Evolutionary conservation across 2,888 invertebrate species (phyloP).

Genomic region (Vanessa cardui): DNA sequence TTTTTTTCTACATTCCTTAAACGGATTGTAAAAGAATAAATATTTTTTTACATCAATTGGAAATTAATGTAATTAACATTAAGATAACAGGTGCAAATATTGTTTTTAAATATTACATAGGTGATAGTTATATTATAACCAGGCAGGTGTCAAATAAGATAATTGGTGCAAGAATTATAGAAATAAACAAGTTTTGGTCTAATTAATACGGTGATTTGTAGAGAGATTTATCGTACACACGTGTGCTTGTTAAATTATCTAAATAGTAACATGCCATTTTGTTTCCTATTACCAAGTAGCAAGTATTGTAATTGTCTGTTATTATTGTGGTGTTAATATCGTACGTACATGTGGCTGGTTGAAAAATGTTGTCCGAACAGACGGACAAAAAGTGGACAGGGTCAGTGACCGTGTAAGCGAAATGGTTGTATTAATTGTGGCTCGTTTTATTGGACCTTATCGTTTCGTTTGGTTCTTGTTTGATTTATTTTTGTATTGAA

Average conservation of each 20-base stretch:
- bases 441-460: constrained; percentile 30
- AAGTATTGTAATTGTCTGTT: not conserved
- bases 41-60: too few relatives aligned
- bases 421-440: constrained; percentile 31
- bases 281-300: not conserved
- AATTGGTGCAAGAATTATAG: constrained; percentile 23
- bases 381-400: constrained; percentile 42
- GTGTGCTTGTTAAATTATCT: not conserved
- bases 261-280: constrained; percentile 5
- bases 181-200: constrained; percentile 22
- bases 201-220: constrained; percentile 34
- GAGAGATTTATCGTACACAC: constrained; percentile 33
- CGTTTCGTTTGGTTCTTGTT: constrained; percentile 19
- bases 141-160: constrained; percentile 26
- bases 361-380: constrained; percentile 39
- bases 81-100: too few relatives aligned
- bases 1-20: too few relatives aligned
- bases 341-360: constrained; percentile 14
- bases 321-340: constrained; percentile 11
- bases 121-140: not conserved
- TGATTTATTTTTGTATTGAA: constrained; percentile 6
- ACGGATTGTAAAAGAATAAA: too few relatives aligned
- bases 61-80: too few relatives aligned
- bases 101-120: not conserved
- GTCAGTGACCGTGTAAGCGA: constrained; percentile 39